Conservation (phyloP, 23 tunicate genomes). For the Corella eumyota region DNA sequence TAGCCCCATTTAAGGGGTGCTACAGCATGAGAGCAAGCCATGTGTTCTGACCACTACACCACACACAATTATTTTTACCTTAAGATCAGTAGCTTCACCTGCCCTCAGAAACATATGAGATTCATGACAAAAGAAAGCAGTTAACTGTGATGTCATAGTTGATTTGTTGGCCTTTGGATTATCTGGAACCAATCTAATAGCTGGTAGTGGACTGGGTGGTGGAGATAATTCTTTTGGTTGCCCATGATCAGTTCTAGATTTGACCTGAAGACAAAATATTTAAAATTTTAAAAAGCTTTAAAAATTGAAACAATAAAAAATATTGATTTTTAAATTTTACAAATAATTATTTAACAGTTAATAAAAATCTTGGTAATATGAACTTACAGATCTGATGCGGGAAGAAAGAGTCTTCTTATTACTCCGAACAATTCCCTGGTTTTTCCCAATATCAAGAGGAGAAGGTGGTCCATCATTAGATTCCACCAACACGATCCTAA, state of each 20-base stretch:
- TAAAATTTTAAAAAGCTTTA: too few species aligned
- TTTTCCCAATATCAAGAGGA: conserved; percentile 59
- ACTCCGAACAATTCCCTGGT: conserved; percentile 25
- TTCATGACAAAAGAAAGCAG: conserved; percentile 69
- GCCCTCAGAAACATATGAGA: conserved; percentile 32
- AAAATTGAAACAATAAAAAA: too few species aligned
- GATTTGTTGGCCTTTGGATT: background rate
- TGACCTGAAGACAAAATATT: conserved; percentile 31
- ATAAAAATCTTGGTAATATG: background rate
- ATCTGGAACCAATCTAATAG: conserved; percentile 22
- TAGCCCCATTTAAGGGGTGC: too few species aligned
- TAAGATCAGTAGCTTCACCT: conserved; percentile 18
- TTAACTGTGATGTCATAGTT: conserved; percentile 63
- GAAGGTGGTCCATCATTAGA: conserved; percentile 77
- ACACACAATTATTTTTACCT: too few species aligned
- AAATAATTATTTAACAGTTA: too few species aligned
- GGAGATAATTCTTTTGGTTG: conserved; percentile 41
- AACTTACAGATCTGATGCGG: conserved; percentile 65
- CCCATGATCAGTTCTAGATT: conserved; percentile 68
- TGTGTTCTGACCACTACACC: too few species aligned
- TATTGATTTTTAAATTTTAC: too few species aligned
- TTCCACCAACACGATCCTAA: conserved; percentile 66
- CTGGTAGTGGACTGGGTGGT: conserved; percentile 49
- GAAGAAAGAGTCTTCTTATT: conserved; percentile 51
- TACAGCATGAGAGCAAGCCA: too few species aligned